phyloP scores from a whole-genome alignment of 2,888 invertebrate species.

The Hipparchia sbordonii region DNA sequence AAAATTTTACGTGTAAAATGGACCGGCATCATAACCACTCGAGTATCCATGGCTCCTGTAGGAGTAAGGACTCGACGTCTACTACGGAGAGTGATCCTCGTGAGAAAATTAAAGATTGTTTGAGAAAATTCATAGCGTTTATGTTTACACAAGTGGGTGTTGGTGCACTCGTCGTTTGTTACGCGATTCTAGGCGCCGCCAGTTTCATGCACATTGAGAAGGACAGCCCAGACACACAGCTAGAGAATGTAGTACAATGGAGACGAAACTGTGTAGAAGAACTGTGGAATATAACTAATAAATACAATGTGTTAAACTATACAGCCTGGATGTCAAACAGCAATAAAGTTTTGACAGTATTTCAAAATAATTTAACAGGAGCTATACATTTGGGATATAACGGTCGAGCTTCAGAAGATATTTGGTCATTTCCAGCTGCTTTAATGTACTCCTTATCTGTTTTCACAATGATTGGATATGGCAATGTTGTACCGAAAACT shows the following conservation, averaged over 20 bases:
- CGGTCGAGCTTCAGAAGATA: slow-evolving; percentile 85
- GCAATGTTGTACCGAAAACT: slow-evolving; percentile 92
- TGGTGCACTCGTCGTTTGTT: slow-evolving; percentile 93
- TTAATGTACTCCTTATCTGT: slow-evolving; percentile 94
- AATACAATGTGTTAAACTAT: slow-evolving; percentile 87
- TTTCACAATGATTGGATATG: slow-evolving; percentile 96
- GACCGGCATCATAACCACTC: slow-evolving; percentile 66
- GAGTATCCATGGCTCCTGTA: slow-evolving; percentile 83
- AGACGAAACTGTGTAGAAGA: slow-evolving; percentile 83
- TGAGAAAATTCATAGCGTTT: slow-evolving; percentile 92
- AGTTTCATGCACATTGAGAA: slow-evolving; percentile 91
- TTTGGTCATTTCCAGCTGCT: slow-evolving; percentile 94
- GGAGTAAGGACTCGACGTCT: slow-evolving; percentile 86
- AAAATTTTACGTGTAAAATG: slow-evolving; percentile 50
- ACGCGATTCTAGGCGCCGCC: slow-evolving; percentile 92
- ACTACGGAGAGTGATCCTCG: slow-evolving; percentile 86
- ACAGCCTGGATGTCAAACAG: slow-evolving; percentile 84
- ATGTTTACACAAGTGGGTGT: slow-evolving; percentile 97
- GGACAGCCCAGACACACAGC: slow-evolving; percentile 78
- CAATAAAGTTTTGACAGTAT: slow-evolving; percentile 84
- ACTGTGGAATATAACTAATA: slow-evolving; percentile 87
- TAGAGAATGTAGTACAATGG: slow-evolving; percentile 76
- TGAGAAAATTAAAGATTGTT: slow-evolving; percentile 92
- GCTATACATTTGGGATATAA: slow-evolving; percentile 88
- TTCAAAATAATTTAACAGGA: slow-evolving; percentile 86